phyloP scores from a whole-genome alignment of 2,797 vertebrate species.

The Sarcoramphus papa region DNA sequence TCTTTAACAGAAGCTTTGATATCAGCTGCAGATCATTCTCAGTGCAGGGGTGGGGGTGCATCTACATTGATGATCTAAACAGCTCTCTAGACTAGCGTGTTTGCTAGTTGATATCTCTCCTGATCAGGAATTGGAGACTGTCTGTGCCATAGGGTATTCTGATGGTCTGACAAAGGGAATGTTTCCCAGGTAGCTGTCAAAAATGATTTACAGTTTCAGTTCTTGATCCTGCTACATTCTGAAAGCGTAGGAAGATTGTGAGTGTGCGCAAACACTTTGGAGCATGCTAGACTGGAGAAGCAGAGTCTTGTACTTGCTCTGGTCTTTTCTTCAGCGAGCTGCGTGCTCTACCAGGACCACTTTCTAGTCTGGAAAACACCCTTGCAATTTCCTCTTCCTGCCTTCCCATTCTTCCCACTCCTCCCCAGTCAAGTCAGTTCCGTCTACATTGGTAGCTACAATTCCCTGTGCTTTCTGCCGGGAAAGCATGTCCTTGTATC shows the following conservation, averaged over 20 bases:
- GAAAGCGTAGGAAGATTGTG: constrained; percentile 62
- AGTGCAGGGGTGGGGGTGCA: constrained; percentile 78
- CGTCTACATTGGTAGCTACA: constrained; percentile 23
- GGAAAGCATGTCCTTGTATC: constrained; percentile 45
- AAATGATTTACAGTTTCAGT: neutral
- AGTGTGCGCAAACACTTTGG: constrained; percentile 41
- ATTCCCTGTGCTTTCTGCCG: constrained; percentile 62
- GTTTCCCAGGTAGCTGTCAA: constrained; percentile 57
- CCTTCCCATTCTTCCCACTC: constrained; percentile 11
- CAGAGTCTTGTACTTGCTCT: constrained; percentile 34
- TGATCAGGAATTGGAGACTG: constrained; percentile 37
- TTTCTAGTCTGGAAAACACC: constrained; percentile 66
- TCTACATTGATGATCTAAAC: constrained; percentile 70
- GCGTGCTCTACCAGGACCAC: constrained; percentile 55
- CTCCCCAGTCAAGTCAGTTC: constrained; percentile 20
- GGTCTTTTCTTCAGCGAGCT: constrained; percentile 45
- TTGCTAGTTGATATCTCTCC: constrained; percentile 65
- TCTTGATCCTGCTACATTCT: constrained; percentile 62
- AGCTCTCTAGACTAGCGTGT: constrained; percentile 73
- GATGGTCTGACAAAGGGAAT: constrained; percentile 36
- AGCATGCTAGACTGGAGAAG: constrained; percentile 68
- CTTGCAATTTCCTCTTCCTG: constrained; percentile 49
- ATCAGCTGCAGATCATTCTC: constrained; percentile 78
- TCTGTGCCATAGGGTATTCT: constrained; percentile 41
- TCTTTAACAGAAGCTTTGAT: constrained; percentile 81